Evolutionary conservation across 2,888 invertebrate genomes (phyloP), one percentile per base, ranked within the genome.

Genomic region (Cepaea hortensis): DNA sequence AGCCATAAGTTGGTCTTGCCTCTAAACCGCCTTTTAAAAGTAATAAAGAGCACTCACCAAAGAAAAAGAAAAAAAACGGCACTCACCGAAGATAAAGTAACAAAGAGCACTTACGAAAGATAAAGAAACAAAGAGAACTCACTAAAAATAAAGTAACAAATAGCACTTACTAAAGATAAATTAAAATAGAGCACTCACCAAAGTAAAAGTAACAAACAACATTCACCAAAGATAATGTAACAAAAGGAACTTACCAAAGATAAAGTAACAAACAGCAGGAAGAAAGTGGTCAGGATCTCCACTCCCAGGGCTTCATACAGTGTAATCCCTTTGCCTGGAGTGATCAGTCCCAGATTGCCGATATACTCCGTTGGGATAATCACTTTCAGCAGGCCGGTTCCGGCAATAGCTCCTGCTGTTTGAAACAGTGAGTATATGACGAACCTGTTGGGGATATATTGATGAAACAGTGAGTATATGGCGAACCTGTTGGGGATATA

Each of bases 201-300:
- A 55, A 55, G 55, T 46, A 46, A n/a, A 9, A 18, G n/a, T 55
- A 50, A n/a, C 61, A n/a, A 55, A 61, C 80, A 61, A 18, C 80
- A 55, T 11, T 55, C 55, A 55, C 55, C 55, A 55, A 55, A 55
- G 55, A 55, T 55, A 55, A 55, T 6, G 55, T 55, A 6, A 55
- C 55, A 55, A 55, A 0, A 6, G 11, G 55, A 6, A 55, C 55
- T 55, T 23, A 90, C 88, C 46, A 90, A 80, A 0, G 91, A 89
- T 48, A 91, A 88, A 20, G 89, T 90, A 3, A 88, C 89, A 76
- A 92, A 90, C n/a, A 90, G 86, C 9, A 92, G 84, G 62, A 90
- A 76, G 79, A 91, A 91, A 1, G 90, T 89, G 23, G 91, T 90
- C 18, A 90, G 80, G 72, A 91, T 87, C 87, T 92, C 92, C 62